Base-by-base conservation (phyloP, 1,140 invertebrate genomes). In the Drosophila mayri region DNA sequence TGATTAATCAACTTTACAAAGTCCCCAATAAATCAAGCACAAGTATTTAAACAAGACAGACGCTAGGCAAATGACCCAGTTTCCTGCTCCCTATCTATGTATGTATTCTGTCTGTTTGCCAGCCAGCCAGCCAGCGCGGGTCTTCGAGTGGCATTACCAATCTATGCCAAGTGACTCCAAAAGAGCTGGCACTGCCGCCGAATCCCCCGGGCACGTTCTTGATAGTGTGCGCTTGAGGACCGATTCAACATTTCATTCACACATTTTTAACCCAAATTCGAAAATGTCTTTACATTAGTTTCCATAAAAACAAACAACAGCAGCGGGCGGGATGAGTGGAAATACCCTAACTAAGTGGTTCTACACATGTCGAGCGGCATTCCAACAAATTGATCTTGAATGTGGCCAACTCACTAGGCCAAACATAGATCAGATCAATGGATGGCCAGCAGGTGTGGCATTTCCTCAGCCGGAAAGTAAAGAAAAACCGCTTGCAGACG, bases 1-100 rank as follows among this genome's bases (percentile, higher is more conserved):
- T 84, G 84, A 86, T 86, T 88, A 86, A 86, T 86, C 84, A 83
- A 79, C 70, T 88, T 65, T 40, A 83, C 58, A 87, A 82, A 79
- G 85, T 59, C 59, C 71, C 59, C 68, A 79, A 83, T 83, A 83
- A 82, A 82, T 83, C 79, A 83, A 40, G 32, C 49, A 44, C 41
- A 57, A 81, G 54, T 76, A 71, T 72, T 77, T 57, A 83, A 75
- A 81, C 54, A 81, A 74, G 76, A 66, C 44, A 79, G 65, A 57
- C 76, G 70, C 55, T 64, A 44, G 54, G 78, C 82, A 81, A 82
- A 75, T 82, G 83, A 88, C 83, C 83, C 76, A 86, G 52, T 79
- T 86, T 79, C 41, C 60, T 54, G 40, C 16, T 44, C 54, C 70
- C 54, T 64, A 75, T 75, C 50, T 57, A 72, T 68, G 49, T 32